These are phyloP conservation scores for Balanococcus diminutus DNA, from an alignment of 2,888 invertebrate genomes.

Conservation along the genomic window DNA sequence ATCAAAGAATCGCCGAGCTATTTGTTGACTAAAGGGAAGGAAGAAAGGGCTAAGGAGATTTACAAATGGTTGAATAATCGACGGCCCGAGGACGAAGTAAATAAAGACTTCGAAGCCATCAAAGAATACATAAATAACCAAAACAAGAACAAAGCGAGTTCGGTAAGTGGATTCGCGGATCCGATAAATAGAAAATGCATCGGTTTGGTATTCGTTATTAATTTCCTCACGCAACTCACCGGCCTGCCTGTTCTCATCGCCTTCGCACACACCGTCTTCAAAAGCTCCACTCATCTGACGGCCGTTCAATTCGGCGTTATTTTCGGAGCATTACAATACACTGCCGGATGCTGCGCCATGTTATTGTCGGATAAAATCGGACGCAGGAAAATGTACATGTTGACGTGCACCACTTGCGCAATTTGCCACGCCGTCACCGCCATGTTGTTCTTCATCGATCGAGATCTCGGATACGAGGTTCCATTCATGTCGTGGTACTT, in stretches of 20 bases:
- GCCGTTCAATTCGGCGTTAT: conserved; percentile 15
- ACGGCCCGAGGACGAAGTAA: conserved; percentile 26
- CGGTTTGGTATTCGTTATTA: conserved; percentile 43
- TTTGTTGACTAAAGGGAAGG: neutral
- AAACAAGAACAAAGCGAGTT: conserved; percentile 36
- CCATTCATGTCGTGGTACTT: conserved; percentile 10
- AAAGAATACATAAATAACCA: conserved; percentile 40
- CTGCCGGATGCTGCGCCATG: conserved; percentile 30
- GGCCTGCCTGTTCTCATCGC: conserved; percentile 40
- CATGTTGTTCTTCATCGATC: conserved; percentile 16
- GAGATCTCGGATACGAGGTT: neutral
- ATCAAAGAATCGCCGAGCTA: conserved; percentile 50
- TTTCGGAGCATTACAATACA: conserved; percentile 36
- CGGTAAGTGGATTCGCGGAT: conserved; percentile 23
- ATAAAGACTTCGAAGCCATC: conserved; percentile 48
- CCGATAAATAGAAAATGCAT: conserved; percentile 44
- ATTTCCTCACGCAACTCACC: conserved; percentile 47
- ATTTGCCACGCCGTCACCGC: conserved; percentile 45
- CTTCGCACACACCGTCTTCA: conserved; percentile 38
- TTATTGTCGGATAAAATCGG: conserved; percentile 36
- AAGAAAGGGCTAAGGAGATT: conserved; percentile 8
- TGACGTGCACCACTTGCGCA: neutral
- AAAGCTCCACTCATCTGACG: conserved; percentile 4
- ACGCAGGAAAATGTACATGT: conserved; percentile 19
- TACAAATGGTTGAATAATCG: conserved; percentile 33